Percentiles rank a stretch among this genome's conserved stretches.
Evolutionary conservation across 2,113 vertebrate species (phyloP).

Genomic region (Ardeotis arabs): DNA sequence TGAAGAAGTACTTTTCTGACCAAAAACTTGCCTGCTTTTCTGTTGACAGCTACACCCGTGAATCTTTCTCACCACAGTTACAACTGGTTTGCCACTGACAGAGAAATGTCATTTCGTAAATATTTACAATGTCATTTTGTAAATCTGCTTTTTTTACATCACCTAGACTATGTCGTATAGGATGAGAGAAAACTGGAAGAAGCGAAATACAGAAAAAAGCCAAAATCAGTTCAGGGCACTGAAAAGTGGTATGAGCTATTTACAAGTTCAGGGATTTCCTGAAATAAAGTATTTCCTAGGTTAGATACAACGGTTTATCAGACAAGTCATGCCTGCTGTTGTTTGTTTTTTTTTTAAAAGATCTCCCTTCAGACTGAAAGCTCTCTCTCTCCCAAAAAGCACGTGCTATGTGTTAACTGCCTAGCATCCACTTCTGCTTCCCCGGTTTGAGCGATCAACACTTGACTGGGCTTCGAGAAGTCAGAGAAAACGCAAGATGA

Average conservation of each 20-base stretch:
- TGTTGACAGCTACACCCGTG: background rate
- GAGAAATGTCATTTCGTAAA: background rate
- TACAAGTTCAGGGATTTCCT: background rate
- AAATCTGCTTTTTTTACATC: background rate
- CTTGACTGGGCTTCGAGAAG: background rate
- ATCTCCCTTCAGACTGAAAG: background rate
- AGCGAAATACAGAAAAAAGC: background rate
- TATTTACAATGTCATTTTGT: too few species aligned
- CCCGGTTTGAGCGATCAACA: background rate
- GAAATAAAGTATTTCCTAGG: background rate
- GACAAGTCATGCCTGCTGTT: background rate
- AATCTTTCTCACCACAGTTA: background rate
- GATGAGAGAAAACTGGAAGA: background rate
- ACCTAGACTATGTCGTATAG: background rate
- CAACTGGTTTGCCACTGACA: background rate
- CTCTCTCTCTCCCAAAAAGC: background rate
- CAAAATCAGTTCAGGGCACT: background rate
- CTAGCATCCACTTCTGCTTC: background rate
- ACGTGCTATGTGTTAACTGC: fast-evolving
- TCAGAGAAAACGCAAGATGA: background rate
- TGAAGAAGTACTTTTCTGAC: background rate
- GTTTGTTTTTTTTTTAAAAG: background rate
- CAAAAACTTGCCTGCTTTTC: background rate
- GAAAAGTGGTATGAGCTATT: background rate
- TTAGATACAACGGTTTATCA: background rate